A percentile compares a stretch with the other conserved stretches of the same genome.
Conservation (phyloP, 1,140 invertebrate species). For the Elysia chlorotica region DNA sequence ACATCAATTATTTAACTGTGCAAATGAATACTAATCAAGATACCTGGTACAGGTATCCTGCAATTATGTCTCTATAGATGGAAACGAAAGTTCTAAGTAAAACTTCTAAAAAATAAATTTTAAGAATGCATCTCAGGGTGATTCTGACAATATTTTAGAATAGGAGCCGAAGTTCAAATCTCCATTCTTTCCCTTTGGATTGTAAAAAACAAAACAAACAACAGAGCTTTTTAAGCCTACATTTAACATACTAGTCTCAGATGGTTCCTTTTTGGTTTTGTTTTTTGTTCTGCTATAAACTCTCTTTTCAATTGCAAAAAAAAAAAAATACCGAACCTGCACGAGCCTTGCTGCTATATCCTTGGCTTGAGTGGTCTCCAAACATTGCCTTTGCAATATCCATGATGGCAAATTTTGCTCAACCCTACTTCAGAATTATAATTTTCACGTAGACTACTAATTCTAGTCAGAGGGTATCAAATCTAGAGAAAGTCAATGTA, state of each 20-base stretch:
- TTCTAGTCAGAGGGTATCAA: neutral
- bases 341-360: constrained; percentile 68
- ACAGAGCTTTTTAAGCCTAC: neutral
- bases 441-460: neutral
- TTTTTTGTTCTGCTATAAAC: too few species aligned
- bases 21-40: too few species aligned
- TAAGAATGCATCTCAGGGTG: neutral
- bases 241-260: neutral
- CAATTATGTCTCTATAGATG: too few species aligned
- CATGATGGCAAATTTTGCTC: constrained; percentile 31
- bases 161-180: neutral
- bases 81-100: neutral
- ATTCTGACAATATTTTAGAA: too few species aligned
- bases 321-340: constrained; percentile 32
- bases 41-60: too few species aligned
- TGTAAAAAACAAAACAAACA: neutral
- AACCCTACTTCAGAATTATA: neutral
- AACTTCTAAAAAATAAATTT: neutral
- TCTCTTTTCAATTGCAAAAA: too few species aligned
- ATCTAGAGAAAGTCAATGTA: constrained; percentile 5
- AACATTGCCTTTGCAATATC: constrained; percentile 68
- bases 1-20: too few species aligned
- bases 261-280: constrained; percentile 10
- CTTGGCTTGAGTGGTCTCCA: constrained; percentile 80
- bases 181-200: neutral